These are phyloP conservation scores for Falco biarmicus DNA, from an alignment of 2,797 vertebrate species.

Conservation along the genomic window DNA sequence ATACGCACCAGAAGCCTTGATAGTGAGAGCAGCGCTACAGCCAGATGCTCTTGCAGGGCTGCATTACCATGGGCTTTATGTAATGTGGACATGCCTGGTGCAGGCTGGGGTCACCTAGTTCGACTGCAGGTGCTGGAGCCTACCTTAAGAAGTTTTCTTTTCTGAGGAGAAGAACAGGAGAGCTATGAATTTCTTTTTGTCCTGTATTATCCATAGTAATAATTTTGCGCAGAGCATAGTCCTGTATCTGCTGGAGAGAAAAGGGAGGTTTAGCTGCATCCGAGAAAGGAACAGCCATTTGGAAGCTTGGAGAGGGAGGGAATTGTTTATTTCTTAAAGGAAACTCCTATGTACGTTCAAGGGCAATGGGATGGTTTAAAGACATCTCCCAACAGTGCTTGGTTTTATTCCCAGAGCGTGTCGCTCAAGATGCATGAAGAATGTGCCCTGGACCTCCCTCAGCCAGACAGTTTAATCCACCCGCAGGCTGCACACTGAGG, in stretches of 20 bases:
- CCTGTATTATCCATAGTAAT: conserved; percentile 62
- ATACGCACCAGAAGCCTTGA: not conserved
- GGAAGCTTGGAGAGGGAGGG: not conserved
- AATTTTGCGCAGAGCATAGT: conserved; percentile 70
- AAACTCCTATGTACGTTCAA: not conserved
- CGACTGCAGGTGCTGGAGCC: not conserved
- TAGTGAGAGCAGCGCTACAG: not conserved
- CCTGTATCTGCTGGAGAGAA: conserved; percentile 62
- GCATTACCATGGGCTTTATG: not conserved
- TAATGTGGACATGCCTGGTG: not conserved
- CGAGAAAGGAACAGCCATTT: not conserved
- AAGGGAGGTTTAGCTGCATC: not conserved
- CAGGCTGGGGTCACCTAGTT: not conserved
- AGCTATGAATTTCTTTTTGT: conserved; percentile 64
- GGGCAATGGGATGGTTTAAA: not conserved
- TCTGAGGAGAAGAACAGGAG: conserved; percentile 61
- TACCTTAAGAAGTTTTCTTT: conserved; percentile 78
- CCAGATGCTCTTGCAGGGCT: not conserved
- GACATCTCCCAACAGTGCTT: not conserved
- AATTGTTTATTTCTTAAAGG: not conserved
- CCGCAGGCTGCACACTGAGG: not conserved
- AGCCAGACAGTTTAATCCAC: not conserved
- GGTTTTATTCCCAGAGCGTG: not conserved
- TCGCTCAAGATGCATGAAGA: not conserved
- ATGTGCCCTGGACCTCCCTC: not conserved